Conservation (phyloP, 1,140 invertebrate species). For the Zaprionus taronus region DNA sequence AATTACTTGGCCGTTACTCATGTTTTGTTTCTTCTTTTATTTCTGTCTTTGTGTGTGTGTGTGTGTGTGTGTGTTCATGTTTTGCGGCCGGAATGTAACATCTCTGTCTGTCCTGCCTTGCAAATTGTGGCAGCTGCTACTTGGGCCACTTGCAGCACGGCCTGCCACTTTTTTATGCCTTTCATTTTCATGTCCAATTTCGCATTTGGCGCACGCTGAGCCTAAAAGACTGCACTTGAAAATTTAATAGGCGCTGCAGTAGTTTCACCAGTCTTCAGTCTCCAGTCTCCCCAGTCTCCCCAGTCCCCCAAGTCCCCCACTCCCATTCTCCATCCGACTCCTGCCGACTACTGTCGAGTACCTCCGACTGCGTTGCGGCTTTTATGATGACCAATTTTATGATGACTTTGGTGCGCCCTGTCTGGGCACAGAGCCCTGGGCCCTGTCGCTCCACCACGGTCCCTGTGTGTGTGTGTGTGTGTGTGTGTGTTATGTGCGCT, state of each 20-base stretch:
- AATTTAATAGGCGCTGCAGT: constrained; percentile 72
- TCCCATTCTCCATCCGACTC: constrained; percentile 7
- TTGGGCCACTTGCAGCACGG: constrained; percentile 68
- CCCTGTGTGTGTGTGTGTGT: neutral
- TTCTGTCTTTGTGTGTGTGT: constrained; percentile 13
- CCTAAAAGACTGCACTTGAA: constrained; percentile 82
- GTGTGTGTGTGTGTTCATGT: constrained; percentile 27
- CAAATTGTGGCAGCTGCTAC: constrained; percentile 77
- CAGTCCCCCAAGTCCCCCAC: neutral
- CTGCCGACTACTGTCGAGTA: constrained; percentile 8
- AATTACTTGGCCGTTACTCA: constrained; percentile 39
- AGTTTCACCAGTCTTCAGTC: constrained; percentile 26
- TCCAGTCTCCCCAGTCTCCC: neutral
- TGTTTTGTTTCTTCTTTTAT: constrained; percentile 27
- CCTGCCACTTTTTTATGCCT: constrained; percentile 45
- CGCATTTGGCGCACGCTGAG: constrained; percentile 59
- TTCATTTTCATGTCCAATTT: constrained; percentile 81
- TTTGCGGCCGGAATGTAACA: constrained; percentile 27
- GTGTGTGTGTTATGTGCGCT: neutral
- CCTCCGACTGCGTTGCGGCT: constrained; percentile 44
- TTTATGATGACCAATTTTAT: constrained; percentile 65
- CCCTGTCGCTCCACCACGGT: constrained; percentile 16
- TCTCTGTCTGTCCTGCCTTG: constrained; percentile 17
- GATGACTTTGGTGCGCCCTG: constrained; percentile 30
- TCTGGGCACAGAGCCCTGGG: neutral